Percentiles rank a stretch among this genome's conserved stretches.
phyloP scores from a whole-genome alignment of 2,797 vertebrate species.

The Myotis findleyi region DNA sequence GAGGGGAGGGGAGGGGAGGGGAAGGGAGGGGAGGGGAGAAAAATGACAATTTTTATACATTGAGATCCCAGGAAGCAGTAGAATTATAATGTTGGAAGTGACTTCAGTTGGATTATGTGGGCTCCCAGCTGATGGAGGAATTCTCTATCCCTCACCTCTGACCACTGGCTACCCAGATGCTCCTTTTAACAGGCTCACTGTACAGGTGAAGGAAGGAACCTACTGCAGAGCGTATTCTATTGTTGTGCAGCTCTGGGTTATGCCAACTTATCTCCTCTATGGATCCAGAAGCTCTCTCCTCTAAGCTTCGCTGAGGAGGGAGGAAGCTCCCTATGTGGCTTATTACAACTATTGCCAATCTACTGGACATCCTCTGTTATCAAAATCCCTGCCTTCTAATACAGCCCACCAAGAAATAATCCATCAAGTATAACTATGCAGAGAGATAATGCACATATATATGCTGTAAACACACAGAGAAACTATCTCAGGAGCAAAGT shows the following conservation, averaged over 20 bases:
- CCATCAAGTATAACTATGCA: neutral
- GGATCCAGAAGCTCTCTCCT: neutral
- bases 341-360: conserved; percentile 16
- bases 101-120: conserved; percentile 10
- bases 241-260: neutral
- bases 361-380: neutral
- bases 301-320: neutral
- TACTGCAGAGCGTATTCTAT: neutral
- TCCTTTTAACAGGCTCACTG: neutral
- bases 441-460: neutral
- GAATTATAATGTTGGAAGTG: conserved; percentile 6
- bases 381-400: conserved; percentile 16
- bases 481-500: conserved; percentile 66
- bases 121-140: neutral
- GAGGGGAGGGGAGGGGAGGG: neutral
- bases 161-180: neutral
- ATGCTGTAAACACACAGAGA: conserved; percentile 45
- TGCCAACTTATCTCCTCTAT: neutral
- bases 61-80: neutral
- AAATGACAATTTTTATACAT: neutral
- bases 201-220: neutral
- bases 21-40: neutral
- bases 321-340: neutral
- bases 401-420: conserved; percentile 24
- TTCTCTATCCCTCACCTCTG: neutral